phyloP scores from a whole-genome alignment of 2,113 vertebrate species.

The Callionymus lyra region DNA sequence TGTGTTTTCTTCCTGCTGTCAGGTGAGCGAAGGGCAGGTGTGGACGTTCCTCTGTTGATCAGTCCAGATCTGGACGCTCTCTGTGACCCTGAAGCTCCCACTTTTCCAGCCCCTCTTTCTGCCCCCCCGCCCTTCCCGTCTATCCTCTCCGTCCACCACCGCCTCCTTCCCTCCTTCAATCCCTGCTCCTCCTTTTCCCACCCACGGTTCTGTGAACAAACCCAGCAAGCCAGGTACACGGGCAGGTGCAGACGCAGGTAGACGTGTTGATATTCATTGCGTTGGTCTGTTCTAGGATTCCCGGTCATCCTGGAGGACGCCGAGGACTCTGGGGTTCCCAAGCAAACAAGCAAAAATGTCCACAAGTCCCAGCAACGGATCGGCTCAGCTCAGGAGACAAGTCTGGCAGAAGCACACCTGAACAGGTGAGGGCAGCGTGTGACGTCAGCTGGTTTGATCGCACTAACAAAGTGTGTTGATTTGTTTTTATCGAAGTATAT shows the following conservation, averaged over 20 bases:
- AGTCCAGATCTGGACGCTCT: constrained; percentile 69
- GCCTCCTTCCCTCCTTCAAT: constrained; percentile 14
- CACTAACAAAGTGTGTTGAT: too few relatives aligned
- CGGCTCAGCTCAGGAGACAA: too few relatives aligned
- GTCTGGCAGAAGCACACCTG: too few relatives aligned
- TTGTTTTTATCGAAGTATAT: too few relatives aligned
- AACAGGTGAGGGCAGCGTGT: too few relatives aligned
- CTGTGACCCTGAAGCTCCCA: constrained; percentile 47
- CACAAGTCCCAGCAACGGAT: too few relatives aligned
- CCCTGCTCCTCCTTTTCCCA: too few relatives aligned
- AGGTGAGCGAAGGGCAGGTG: constrained; percentile 6
- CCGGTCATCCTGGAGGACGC: neutral
- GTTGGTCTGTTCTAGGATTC: constrained; percentile 15
- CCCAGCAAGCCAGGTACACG: constrained; percentile 50
- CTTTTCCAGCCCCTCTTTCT: constrained; percentile 16
- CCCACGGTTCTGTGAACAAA: constrained; percentile 6
- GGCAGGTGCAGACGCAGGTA: neutral
- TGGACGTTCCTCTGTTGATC: constrained; percentile 53
- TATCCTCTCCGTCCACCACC: constrained; percentile 10
- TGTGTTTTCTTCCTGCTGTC: constrained; percentile 8
- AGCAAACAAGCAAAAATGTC: too few relatives aligned
- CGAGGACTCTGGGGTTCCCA: too few relatives aligned
- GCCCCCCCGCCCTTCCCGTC: constrained; percentile 12
- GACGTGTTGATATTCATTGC: too few relatives aligned
- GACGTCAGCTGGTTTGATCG: too few relatives aligned